Percentiles rank a stretch among this genome's conserved stretches.
These are phyloP conservation scores for Macaria notata DNA, from an alignment of 2,888 invertebrate species.

Conservation along the genomic window DNA sequence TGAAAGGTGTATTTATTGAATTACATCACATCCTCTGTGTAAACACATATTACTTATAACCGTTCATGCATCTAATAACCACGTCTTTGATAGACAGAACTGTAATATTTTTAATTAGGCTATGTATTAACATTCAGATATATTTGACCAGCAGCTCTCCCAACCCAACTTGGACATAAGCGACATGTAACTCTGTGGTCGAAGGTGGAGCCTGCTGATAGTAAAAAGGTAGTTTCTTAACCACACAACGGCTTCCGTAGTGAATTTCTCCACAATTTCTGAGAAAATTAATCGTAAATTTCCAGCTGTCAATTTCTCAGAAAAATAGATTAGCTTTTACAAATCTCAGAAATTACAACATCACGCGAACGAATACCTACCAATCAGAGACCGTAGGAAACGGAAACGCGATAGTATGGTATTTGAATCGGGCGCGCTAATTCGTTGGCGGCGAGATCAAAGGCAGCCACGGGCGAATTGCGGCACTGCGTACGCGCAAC, in stretches of 20 bases:
- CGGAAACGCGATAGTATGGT: conserved; percentile 57
- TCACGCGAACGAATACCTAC: conserved; percentile 22
- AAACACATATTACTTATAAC: background rate
- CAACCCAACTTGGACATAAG: too few relatives aligned
- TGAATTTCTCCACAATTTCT: background rate
- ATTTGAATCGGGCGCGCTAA: conserved; percentile 60
- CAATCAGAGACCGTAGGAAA: conserved; percentile 42
- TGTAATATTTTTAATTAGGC: too few relatives aligned
- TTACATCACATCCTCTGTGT: conserved; percentile 3
- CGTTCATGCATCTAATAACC: too few relatives aligned
- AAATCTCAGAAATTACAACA: conserved; percentile 10
- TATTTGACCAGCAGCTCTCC: too few relatives aligned
- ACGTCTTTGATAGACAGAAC: too few relatives aligned
- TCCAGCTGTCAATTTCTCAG: background rate
- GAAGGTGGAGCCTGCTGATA: too few relatives aligned
- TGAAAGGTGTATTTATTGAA: conserved; percentile 2
- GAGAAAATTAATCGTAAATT: background rate
- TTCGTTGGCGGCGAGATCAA: conserved; percentile 75
- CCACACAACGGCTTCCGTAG: too few relatives aligned
- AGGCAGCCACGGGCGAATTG: conserved; percentile 61
- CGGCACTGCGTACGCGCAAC: conserved; percentile 60
- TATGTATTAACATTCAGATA: too few relatives aligned
- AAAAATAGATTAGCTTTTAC: conserved; percentile 5
- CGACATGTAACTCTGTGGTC: too few relatives aligned
- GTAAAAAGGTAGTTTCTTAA: too few relatives aligned